Evolutionary conservation across 1,140 invertebrate species (phyloP), one percentile per base, ranked within the genome.

Genomic region (Epicauta chinensis): DNA sequence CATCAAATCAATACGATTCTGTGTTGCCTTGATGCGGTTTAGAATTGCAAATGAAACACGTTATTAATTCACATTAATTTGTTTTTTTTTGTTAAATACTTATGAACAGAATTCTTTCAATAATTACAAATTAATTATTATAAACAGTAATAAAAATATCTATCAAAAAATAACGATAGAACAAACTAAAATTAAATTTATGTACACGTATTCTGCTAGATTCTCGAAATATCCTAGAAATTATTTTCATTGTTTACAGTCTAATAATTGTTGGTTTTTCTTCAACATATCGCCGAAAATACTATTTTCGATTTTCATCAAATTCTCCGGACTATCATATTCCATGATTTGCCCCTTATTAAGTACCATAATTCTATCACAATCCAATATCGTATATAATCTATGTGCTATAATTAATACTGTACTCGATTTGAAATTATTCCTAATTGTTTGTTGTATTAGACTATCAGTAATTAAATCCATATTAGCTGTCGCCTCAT

Each of bases 211-310:
- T n/a, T n/a, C n/a, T n/a, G n/a, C n/a, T n/a, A n/a, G n/a, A n/a
- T n/a, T n/a, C n/a, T n/a, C n/a, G n/a, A n/a, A n/a, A n/a, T n/a
- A n/a, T n/a, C n/a, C n/a, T n/a, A n/a, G n/a, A n/a, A n/a, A n/a
- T 32, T 12, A 3, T 29, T 32, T 30, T n/a, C 12, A 23, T 80
- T 0, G 85, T 84, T 30, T 79, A 76, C 59, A 89, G 93, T 0
- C 93, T 91, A 50, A 93, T 76, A 44, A 98, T 93, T 0, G 93
- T 96, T 1, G 88, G 80, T 16, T 97, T 73, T 4, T 94, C 94
- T 71, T 91, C 87, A 1, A 97, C 79, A 73, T 2, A 82, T 80
- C 77, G 88, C 82, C 43, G 71, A 89, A 80, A 36, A 76, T 69
- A 15, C 86, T 81, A 16, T 74, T 70, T 38, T 48, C 30, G 44